Evolutionary conservation across 2,888 invertebrate genomes (phyloP), one percentile per base, ranked within the genome.

Genomic region (Heliconius sara): DNA sequence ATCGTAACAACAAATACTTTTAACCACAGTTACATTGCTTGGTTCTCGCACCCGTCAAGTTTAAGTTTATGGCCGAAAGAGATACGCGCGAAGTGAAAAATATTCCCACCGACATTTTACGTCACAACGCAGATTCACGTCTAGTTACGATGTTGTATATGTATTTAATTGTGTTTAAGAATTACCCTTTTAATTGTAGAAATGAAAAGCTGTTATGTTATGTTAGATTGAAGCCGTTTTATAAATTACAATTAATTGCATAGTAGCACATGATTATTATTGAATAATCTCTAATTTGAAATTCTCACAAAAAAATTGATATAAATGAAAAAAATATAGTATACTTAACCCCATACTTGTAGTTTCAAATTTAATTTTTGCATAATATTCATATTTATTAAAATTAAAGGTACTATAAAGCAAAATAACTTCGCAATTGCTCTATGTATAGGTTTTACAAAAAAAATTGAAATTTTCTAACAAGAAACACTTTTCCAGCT

Each of bases 11-110:
- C 67, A 43, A 80, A 79, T 79, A 78, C 39, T 79, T 76, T 75
- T 71, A 74, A 81, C 80, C 80, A 25, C 79, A 79, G 57, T 76
- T 47, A 74, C 78, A 82, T 79, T 82, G 79, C 79, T 67, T 39
- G 66, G 67, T 30, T 75, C 80, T 80, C 73, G 25, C 76, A 82
- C 80, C 76, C 73, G 68, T 73, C 77, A 80, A 82, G 76, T 82
- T 80, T 66, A 78, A 82, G 80, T 82, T 82, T 82, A 82, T 74
- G 82, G 71, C 43, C 80, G 77, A 82, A 82, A 80, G 77, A 72
- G 52, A 74, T 79, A 63, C 57, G 25, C 68, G 19, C 19, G 30
- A 65, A 72, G 75, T 63, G 66, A 79, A 72, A 81, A 77, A 79
- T 43, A 60, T 79, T 82, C 73, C 30, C 73, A 78, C 66, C 79